Percentiles rank a stretch among this genome's conserved stretches.
These are phyloP conservation scores for Sapayoa aenigma DNA, from an alignment of 2,113 vertebrate species.

Conservation along the genomic window DNA sequence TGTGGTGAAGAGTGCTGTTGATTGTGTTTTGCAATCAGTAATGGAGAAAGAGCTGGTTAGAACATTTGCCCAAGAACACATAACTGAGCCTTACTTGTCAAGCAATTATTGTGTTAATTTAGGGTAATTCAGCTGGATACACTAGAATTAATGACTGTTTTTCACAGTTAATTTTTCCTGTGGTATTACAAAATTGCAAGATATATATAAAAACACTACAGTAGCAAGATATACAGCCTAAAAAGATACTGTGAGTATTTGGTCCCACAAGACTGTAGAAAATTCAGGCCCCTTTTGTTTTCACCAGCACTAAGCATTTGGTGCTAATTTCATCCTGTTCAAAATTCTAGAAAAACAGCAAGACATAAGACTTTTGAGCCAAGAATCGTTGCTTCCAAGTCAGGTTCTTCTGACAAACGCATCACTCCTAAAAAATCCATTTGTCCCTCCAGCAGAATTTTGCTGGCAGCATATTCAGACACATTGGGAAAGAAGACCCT, in stretches of 20 bases:
- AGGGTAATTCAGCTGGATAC: background rate
- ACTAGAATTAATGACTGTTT: background rate
- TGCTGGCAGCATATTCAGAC: background rate
- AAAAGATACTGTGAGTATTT: background rate
- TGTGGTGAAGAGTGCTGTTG: background rate
- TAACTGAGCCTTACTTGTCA: background rate
- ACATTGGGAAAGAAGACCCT: accelerated
- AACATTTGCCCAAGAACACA: background rate
- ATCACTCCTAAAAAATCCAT: background rate
- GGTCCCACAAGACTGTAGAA: background rate
- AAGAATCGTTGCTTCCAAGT: background rate
- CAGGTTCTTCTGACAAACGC: background rate
- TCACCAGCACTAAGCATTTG: background rate
- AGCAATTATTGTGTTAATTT: background rate
- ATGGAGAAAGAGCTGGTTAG: background rate
- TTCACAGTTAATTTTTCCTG: background rate
- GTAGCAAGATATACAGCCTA: background rate
- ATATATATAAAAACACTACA: background rate
- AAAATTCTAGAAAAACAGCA: background rate
- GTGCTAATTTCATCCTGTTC: background rate
- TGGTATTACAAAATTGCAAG: background rate
- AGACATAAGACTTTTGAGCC: background rate
- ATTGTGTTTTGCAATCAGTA: background rate
- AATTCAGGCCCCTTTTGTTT: background rate
- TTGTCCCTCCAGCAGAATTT: background rate